Percentiles rank a stretch among this genome's conserved stretches.
Evolutionary conservation across 2,797 vertebrate genomes (phyloP).

Genomic region (Syncerus caffer): DNA sequence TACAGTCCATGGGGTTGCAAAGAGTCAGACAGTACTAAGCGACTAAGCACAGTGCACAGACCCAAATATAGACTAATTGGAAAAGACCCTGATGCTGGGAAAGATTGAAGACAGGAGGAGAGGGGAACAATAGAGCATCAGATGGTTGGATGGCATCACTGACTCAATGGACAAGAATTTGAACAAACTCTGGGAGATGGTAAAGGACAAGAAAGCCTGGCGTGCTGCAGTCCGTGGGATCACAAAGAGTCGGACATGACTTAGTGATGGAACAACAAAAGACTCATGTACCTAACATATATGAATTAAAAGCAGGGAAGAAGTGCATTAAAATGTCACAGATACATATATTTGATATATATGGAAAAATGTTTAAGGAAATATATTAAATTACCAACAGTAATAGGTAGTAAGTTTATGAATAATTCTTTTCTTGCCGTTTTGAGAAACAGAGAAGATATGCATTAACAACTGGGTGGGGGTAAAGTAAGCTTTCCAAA

Average conservation of each 20-base stretch:
- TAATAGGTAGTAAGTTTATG: not conserved
- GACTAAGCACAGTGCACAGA: not conserved
- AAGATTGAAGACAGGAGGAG: not conserved
- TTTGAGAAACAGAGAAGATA: not conserved
- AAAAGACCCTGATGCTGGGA: not conserved
- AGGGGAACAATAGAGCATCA: not conserved
- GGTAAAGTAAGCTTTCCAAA: not conserved
- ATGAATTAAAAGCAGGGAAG: not conserved
- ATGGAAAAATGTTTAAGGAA: not conserved
- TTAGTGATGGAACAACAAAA: not conserved
- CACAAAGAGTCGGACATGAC: rapidly evolving
- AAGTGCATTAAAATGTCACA: not conserved
- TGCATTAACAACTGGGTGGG: not conserved
- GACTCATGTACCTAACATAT: not conserved
- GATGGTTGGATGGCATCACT: not conserved
- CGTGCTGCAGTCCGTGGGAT: not conserved
- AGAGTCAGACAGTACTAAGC: not conserved
- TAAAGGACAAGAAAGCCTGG: not conserved
- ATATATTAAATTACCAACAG: not conserved
- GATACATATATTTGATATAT: not conserved
- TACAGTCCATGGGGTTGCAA: not conserved
- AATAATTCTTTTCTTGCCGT: not conserved
- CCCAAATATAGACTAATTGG: not conserved
- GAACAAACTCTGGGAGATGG: not conserved
- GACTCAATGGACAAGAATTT: not conserved